These are phyloP conservation scores for Riparia riparia DNA, from an alignment of 2,113 vertebrate genomes.

Conservation along the genomic window DNA sequence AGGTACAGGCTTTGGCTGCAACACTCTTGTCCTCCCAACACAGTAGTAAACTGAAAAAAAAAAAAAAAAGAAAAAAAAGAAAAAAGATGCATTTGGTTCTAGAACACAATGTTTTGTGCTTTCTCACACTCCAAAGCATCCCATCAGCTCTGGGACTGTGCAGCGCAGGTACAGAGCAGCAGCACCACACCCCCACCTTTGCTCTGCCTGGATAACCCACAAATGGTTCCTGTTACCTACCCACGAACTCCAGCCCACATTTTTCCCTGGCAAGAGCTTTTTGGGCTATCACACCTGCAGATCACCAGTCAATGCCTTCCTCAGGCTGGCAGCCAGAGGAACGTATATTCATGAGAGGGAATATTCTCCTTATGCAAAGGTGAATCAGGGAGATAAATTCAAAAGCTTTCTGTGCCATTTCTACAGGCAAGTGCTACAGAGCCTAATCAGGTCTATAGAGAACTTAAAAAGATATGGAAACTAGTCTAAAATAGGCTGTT, in stretches of 20 bases:
- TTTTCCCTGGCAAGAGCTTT: background rate
- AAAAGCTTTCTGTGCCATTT: background rate
- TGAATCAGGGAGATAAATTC: background rate
- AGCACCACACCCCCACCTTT: background rate
- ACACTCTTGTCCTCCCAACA: rapidly evolving
- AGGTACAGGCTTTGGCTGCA: background rate
- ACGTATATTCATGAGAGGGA: background rate
- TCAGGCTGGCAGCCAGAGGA: background rate
- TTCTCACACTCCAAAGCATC: background rate
- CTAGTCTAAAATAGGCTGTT: background rate
- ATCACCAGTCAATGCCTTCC: background rate
- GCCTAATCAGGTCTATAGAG: background rate
- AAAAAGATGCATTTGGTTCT: background rate
- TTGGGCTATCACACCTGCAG: background rate
- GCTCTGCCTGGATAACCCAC: background rate
- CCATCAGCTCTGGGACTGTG: background rate
- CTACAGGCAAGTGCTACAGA: background rate
- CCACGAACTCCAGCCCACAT: background rate
- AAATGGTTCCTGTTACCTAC: background rate
- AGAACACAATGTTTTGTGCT: background rate
- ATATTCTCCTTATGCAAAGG: background rate
- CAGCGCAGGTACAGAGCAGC: background rate
- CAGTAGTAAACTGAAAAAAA: background rate
- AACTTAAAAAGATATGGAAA: background rate
- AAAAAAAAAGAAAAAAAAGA: background rate